A percentile compares a stretch with the other conserved stretches of the same genome.
phyloP scores from a whole-genome alignment of 2,888 invertebrate species.

The Drosophila imparisetae region DNA sequence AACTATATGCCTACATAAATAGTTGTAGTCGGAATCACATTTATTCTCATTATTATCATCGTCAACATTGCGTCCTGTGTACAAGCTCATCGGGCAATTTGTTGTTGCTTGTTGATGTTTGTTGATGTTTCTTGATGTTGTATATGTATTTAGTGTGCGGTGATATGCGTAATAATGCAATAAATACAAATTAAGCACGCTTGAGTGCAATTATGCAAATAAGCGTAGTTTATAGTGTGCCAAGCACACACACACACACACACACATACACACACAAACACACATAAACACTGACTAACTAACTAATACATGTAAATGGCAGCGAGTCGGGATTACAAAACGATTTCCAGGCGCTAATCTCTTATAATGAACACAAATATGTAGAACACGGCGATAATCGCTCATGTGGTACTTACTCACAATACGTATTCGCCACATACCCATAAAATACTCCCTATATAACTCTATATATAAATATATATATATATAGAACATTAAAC shows the following conservation, averaged over 20 bases:
- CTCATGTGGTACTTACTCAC: constrained; percentile 54
- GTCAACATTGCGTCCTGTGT: constrained; percentile 28
- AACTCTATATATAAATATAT: neutral
- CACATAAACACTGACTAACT: constrained; percentile 6
- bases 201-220: constrained; percentile 80
- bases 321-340: constrained; percentile 70
- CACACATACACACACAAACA: neutral
- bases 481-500: neutral
- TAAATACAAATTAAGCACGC: constrained; percentile 80
- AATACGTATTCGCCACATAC: constrained; percentile 8
- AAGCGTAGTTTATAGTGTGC: constrained; percentile 67
- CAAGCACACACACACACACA: constrained; percentile 10
- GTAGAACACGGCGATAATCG: constrained; percentile 78
- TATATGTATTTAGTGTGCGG: constrained; percentile 54
- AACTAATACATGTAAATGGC: constrained; percentile 34
- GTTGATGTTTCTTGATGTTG: constrained; percentile 31
- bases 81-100: constrained; percentile 33
- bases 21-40: constrained; percentile 2
- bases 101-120: constrained; percentile 19
- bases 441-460: constrained; percentile 41
- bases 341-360: constrained; percentile 75
- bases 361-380: constrained; percentile 78
- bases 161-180: constrained; percentile 80
- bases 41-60: constrained; percentile 23
- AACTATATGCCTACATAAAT: neutral